These are phyloP conservation scores for Meta bourneti DNA, from an alignment of 2,888 invertebrate genomes.

Conservation along the genomic window DNA sequence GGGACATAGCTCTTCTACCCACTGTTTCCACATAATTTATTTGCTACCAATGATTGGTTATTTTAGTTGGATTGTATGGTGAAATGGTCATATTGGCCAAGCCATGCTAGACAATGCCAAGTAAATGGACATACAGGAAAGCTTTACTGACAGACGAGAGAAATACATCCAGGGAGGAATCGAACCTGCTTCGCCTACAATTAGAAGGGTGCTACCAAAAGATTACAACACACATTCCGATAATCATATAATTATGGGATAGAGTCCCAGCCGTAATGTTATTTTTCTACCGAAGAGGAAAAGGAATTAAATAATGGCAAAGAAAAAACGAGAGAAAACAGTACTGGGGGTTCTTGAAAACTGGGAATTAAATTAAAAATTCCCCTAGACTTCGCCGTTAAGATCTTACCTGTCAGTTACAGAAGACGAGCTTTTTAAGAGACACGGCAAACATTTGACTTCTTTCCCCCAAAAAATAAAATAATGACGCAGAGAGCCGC, in stretches of 20 bases:
- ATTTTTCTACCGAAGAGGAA: background rate
- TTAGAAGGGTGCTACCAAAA: background rate
- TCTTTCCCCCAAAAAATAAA: conserved; percentile 8
- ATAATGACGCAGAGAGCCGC: background rate
- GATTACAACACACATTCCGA: background rate
- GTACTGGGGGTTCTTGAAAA: background rate
- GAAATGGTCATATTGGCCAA: too few relatives aligned
- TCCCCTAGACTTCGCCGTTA: conserved; percentile 2
- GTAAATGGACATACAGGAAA: too few relatives aligned
- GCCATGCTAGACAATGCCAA: too few relatives aligned
- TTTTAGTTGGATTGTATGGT: too few relatives aligned
- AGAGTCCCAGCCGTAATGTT: background rate
- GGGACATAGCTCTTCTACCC: too few relatives aligned
- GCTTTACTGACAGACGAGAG: too few relatives aligned
- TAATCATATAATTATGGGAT: background rate
- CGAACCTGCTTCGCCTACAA: too few relatives aligned
- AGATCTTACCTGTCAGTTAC: conserved; percentile 29
- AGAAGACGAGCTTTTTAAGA: conserved; percentile 3
- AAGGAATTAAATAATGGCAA: background rate
- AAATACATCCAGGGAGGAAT: too few relatives aligned
- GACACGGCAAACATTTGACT: conserved; percentile 19
- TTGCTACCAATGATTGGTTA: too few relatives aligned
- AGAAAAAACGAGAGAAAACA: background rate
- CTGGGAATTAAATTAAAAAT: conserved; percentile 31
- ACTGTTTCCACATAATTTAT: too few relatives aligned